Conservation (phyloP, 1,140 invertebrate species). For the Drosophila carrolli region DNA sequence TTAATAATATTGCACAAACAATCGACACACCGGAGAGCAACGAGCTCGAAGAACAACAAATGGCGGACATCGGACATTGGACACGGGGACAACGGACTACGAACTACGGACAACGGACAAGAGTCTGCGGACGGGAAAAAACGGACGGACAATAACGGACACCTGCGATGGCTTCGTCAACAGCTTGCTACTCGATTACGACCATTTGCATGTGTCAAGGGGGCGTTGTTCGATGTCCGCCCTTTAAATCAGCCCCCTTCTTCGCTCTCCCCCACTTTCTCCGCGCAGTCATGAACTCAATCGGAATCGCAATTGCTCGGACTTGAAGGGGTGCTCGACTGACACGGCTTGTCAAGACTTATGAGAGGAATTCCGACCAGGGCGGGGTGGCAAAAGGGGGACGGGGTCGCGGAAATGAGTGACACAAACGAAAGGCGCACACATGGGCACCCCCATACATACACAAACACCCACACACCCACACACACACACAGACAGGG, state of each 20-base stretch:
- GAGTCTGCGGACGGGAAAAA: slow-evolving; percentile 2
- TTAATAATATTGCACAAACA: slow-evolving; percentile 67
- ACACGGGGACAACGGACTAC: slow-evolving; percentile 14
- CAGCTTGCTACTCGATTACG: slow-evolving; percentile 47
- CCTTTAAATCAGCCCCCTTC: background rate
- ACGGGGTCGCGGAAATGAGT: slow-evolving; percentile 39
- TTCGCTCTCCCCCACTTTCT: background rate
- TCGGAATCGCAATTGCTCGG: slow-evolving; percentile 45
- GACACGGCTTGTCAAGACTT: slow-evolving; percentile 57
- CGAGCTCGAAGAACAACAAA: background rate
- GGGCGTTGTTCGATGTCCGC: slow-evolving; percentile 13
- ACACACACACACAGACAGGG: slow-evolving; percentile 11
- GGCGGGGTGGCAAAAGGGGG: background rate
- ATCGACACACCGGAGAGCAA: slow-evolving; percentile 10
- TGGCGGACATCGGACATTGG: slow-evolving; percentile 12
- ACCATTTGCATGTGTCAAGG: slow-evolving; percentile 53
- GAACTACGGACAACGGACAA: slow-evolving; percentile 8
- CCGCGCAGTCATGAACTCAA: slow-evolving; percentile 33
- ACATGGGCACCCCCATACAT: slow-evolving; percentile 5
- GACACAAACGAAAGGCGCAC: slow-evolving; percentile 27
- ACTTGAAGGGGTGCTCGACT: slow-evolving; percentile 43
- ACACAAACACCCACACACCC: slow-evolving; percentile 8
- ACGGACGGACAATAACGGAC: slow-evolving; percentile 19
- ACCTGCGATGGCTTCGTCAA: slow-evolving; percentile 40
- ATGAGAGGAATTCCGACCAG: slow-evolving; percentile 28